phyloP scores from a whole-genome alignment of 2,113 vertebrate species.

The Panthera tigris region DNA sequence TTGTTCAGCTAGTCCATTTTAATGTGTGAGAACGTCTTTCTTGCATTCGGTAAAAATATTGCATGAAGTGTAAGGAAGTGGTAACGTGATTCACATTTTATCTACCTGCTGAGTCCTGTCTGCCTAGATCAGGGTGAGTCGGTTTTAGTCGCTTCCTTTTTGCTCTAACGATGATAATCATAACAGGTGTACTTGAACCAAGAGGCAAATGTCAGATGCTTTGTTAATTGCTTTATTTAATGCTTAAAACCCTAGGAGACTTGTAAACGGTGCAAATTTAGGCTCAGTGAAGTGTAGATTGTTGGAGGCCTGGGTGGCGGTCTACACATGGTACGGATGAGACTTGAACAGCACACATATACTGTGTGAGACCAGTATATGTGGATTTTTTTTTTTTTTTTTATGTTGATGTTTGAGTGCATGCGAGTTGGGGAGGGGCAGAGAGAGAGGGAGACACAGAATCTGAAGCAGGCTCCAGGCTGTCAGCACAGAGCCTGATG shows the following conservation, averaged over 20 bases:
- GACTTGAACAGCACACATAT: fast-evolving
- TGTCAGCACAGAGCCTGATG: too few relatives aligned
- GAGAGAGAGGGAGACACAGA: too few relatives aligned
- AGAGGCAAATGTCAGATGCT: not conserved
- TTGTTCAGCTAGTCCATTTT: not conserved
- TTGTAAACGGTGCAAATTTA: not conserved
- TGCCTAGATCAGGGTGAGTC: not conserved
- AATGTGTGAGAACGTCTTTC: not conserved
- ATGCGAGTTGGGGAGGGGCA: too few relatives aligned
- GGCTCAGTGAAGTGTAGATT: not conserved
- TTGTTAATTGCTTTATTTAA: not conserved
- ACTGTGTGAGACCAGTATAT: not conserved
- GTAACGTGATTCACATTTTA: not conserved
- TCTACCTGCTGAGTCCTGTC: not conserved
- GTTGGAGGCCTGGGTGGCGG: not conserved
- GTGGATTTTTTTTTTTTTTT: too few relatives aligned
- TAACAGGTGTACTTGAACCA: not conserved
- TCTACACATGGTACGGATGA: not conserved
- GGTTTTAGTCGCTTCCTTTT: not conserved
- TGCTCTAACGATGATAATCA: not conserved
- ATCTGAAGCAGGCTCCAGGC: too few relatives aligned
- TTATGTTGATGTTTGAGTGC: too few relatives aligned
- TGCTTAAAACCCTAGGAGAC: not conserved
- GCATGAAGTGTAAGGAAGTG: not conserved
- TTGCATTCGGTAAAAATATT: not conserved